Base-by-base conservation (phyloP, 2,113 vertebrate species). In the Psilopogon haemacephalus region DNA sequence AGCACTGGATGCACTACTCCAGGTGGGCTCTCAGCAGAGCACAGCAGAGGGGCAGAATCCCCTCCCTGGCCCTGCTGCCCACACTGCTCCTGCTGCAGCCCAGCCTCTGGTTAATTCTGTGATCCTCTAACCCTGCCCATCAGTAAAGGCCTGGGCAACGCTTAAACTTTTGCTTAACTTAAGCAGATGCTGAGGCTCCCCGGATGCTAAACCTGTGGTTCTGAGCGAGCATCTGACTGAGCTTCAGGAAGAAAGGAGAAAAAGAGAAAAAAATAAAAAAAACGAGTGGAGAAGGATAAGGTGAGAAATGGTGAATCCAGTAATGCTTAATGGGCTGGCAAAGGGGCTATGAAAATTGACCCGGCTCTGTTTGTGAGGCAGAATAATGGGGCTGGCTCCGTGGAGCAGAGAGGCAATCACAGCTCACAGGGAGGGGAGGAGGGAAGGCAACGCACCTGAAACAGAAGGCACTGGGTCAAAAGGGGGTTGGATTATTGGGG, bases 321-420 rank as follows among this genome's bases (percentile, higher is more conserved):
- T 62, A 80, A 58, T 15, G 50, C 48, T 85, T 37, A 27, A 82
- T 65, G 76, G 93, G 79, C 83, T 75, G 86, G 94, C 89, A 72
- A 82, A 96, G 95, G 95, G 94, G 91, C 94, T 72, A 67, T 11
- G 91, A 56, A 77, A 96, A 96, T 18, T 65, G 83, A 92, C 80
- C 79, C 71, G 20, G 69, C 50, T 70, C 79, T 80, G 9, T 76
- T 76, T 38, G n/a, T 3, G 24, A 85, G 81, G 68, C 27, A 20
- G 91, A 83, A 88, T 88, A 75, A 77, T 26, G 67, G 77, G 84
- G 76, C 26, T 27, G 73, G 86, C 94, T 95, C 91, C 82, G 70
- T 46, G 84, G 70, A 35, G 84, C 16, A 27, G 32, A 50, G 86
- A 7, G 67, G 80, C 91, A 72, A 92, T 91, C 70, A 67, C 68